A percentile compares a stretch with the other conserved stretches of the same genome.
phyloP scores from a whole-genome alignment of 2,888 invertebrate genomes.

The Gandaritis pyraliata region DNA sequence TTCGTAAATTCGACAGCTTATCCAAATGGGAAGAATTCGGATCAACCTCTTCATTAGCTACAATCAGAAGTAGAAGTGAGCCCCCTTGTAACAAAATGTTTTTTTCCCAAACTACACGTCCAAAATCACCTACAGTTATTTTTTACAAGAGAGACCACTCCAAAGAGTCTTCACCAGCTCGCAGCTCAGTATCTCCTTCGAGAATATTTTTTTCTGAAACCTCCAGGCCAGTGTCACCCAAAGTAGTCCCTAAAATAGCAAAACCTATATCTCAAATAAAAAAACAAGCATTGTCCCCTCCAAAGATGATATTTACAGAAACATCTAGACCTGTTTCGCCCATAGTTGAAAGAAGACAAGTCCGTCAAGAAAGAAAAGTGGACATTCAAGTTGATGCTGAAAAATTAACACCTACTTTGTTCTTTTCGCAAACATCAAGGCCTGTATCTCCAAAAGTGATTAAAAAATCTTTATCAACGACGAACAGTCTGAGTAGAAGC shows the following conservation, averaged over 20 bases:
- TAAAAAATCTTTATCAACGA: constrained; percentile 46
- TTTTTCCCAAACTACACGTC: constrained; percentile 79
- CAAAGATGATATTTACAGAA: constrained; percentile 69
- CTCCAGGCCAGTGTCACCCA: constrained; percentile 69
- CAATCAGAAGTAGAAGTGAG: constrained; percentile 86
- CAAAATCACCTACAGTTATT: constrained; percentile 71
- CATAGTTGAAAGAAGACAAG: constrained; percentile 48
- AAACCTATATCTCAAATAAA: constrained; percentile 44
- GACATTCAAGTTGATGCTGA: constrained; percentile 47
- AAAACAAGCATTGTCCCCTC: constrained; percentile 59
- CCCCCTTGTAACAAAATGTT: constrained; percentile 84
- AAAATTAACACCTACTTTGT: constrained; percentile 59
- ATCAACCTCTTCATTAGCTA: constrained; percentile 75
- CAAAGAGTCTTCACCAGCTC: constrained; percentile 42
- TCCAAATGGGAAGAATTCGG: constrained; percentile 72
- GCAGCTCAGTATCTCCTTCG: constrained; percentile 59
- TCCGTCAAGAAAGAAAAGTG: constrained; percentile 44
- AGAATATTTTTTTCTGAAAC: constrained; percentile 68
- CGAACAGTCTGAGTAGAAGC: constrained; percentile 62
- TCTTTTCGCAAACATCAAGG: constrained; percentile 73
- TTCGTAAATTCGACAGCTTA: constrained; percentile 79
- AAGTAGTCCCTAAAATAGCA: constrained; percentile 52
- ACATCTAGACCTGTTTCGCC: constrained; percentile 73
- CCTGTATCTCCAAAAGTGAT: constrained; percentile 71
- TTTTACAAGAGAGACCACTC: constrained; percentile 65